Evolutionary conservation across 2,113 vertebrate genomes (phyloP).

Genomic region (Haplochromis burtoni): DNA sequence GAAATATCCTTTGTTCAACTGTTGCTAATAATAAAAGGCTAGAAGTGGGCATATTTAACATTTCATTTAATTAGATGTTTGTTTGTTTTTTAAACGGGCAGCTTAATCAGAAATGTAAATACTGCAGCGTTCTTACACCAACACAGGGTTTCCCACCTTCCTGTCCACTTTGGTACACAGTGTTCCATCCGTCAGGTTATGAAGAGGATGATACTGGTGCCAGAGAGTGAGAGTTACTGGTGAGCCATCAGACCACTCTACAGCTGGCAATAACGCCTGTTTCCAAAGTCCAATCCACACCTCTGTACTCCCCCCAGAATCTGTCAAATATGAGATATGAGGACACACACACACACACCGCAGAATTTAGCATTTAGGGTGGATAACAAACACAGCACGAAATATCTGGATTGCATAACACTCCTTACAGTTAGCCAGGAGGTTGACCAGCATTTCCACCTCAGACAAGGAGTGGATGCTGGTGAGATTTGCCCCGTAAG

Average conservation of each 20-base stretch:
- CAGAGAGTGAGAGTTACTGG: constrained; percentile 80
- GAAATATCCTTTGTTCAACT: neutral
- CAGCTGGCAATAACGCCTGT: constrained; percentile 54
- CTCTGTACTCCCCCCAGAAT: constrained; percentile 72
- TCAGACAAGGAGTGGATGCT: constrained; percentile 80
- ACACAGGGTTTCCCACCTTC: constrained; percentile 64
- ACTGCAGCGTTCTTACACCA: neutral
- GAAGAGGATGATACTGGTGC: constrained; percentile 78
- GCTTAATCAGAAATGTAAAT: neutral
- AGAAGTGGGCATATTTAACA: neutral
- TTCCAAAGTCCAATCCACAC: constrained; percentile 87
- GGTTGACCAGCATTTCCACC: constrained; percentile 74
- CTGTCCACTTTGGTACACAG: constrained; percentile 78
- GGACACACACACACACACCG: neutral
- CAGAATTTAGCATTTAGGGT: neutral
- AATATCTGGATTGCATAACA: neutral
- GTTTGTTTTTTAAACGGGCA: neutral
- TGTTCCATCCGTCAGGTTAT: constrained; percentile 53
- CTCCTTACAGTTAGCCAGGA: constrained; percentile 77
- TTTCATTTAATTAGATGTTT: neutral
- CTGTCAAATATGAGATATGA: constrained; percentile 16
- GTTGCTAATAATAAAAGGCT: neutral
- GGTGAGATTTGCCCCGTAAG: constrained; percentile 68
- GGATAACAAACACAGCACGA: neutral
- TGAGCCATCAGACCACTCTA: constrained; percentile 82